Conservation (phyloP, 2,888 invertebrate species). For the Cephus nigrinus region DNA sequence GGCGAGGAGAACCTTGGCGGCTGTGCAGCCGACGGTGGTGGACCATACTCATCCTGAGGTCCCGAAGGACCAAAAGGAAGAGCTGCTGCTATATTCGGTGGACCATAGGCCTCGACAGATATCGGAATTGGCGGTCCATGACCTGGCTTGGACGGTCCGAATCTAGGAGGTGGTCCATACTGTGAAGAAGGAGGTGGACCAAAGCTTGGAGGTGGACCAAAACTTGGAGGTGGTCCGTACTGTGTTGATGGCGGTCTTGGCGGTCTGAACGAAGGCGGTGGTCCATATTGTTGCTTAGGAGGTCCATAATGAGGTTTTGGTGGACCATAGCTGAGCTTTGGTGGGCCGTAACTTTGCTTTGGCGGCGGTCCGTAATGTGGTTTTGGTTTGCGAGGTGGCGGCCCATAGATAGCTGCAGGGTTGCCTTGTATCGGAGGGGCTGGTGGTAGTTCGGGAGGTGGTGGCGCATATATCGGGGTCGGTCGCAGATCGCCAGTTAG, state of each 20-base stretch:
- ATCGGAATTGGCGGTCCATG: constrained; percentile 52
- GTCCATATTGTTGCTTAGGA: constrained; percentile 62
- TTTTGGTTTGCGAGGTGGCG: constrained; percentile 55
- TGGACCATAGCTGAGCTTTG: constrained; percentile 57
- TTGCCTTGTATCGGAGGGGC: constrained; percentile 31
- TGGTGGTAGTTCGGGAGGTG: constrained; percentile 64
- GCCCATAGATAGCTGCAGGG: constrained; percentile 49
- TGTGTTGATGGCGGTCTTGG: constrained; percentile 53
- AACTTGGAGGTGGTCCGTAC: constrained; percentile 49
- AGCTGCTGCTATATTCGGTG: constrained; percentile 42
- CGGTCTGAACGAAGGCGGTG: constrained; percentile 62
- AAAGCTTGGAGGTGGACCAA: constrained; percentile 61
- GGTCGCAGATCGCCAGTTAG: constrained; percentile 61
- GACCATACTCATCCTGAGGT: constrained; percentile 50
- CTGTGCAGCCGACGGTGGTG: constrained; percentile 34
- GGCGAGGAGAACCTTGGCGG: constrained; percentile 33
- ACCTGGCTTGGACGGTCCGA: constrained; percentile 31
- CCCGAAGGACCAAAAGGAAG: constrained; percentile 38
- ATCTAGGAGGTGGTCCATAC: constrained; percentile 20
- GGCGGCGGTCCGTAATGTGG: constrained; percentile 54
- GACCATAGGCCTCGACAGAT: constrained; percentile 59
- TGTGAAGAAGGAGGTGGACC: constrained; percentile 30
- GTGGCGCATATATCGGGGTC: constrained; percentile 67
- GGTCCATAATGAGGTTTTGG: constrained; percentile 67
- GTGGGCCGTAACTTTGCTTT: constrained; percentile 67